Base-by-base conservation (phyloP, 2,888 invertebrate species). In the Nomada hirtipes region DNA sequence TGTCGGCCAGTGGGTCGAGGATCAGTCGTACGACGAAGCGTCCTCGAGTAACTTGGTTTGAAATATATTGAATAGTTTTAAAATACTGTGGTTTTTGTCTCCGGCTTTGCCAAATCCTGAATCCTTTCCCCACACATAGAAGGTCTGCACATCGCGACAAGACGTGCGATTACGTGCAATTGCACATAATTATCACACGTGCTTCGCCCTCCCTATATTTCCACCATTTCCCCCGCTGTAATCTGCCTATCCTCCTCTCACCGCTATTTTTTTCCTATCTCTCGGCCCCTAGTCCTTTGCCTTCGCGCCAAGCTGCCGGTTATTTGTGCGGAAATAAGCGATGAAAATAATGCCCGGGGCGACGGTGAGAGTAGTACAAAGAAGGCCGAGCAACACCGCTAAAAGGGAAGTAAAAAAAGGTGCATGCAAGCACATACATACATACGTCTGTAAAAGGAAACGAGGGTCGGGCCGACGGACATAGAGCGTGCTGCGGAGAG, bases 311-410 rank as follows among this genome's bases (percentile, higher is more conserved):
- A 69, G 64, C 78, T 57, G 69, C 76, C 72, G 86, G 84, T 88
- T 89, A 88, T 90, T 90, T 89, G 89, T 81, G 83, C 87, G 87
- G 75, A 88, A 89, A 90, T 89, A 91, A 90, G 87, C 90, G 89
- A 89, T 85, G 85, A 83, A 84, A 86, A 90, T 88, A 90, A 90
- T 89, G 88, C 86, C 84, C 61, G 79, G 82, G 88, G 87, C 83
- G 86, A 84, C 85, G 80, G 78, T 83, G 84, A 87, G 70, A 84
- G 85, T 86, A 84, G 86, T 70, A 83, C 84, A 87, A 87, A 89
- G 89, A 86, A 85, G 86, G 75, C 68, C 78, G 72, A 26, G 69
- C 69, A 71, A 80, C 65, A 68, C 81, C 76, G 78, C 36, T 59
- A 78, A 73, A 77, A 76, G 52, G 70, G 72, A 59, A 63, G 73